Evolutionary conservation across 37 sponge, comb jelly and placozoan species (phyloP), one percentile per base, ranked within the genome.

Genomic region (Amphimedon queenslandica): DNA sequence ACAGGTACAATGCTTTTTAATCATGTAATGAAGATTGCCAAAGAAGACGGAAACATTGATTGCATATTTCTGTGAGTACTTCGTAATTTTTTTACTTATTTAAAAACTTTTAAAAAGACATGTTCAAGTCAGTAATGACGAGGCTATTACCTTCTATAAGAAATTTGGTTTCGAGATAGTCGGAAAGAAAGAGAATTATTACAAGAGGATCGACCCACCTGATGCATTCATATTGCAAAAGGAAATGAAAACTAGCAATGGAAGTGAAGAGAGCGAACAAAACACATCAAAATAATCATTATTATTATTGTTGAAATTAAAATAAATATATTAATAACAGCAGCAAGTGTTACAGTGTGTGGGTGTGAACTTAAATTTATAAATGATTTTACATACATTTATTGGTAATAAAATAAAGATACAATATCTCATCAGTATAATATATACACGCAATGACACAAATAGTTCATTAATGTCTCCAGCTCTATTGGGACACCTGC

Each of bases 181-280:
- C 21, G 98, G 83, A 42, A 91, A 86, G 11, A 88, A 94, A 63
- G 79, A 88, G 53, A 77, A 81, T 8, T 97, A 97, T 77, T 97
- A 97, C 78, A 97, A 97, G 63, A 71, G 95, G 37, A 94, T 97
- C 41, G 98, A 97, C 1, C 98, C 98, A 0, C 83, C 98, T 53
- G 87, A 94, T 67, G 98, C 98, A 4, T 91, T 82, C 64, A 85
- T 97, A 0, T 77, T 97, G 10, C 83, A 89, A 56, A 96, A 87
- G 51, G 67, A 78, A 60, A 34, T 86, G 28, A 75, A 74, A 72
- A 47, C 53, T 18, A n/a, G n/a, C n/a, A 47, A 47, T 18, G 53
- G 13, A 47, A 47, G 13, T 47, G 53, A 47, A 8, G 13, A 47
- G 53, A 47, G 13, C 8, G 13, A 8, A 47, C 53, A 47, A 47